Evolutionary conservation across 37 sponge, comb jelly and placozoan species (phyloP).

Genomic region (Crambe crambe): DNA sequence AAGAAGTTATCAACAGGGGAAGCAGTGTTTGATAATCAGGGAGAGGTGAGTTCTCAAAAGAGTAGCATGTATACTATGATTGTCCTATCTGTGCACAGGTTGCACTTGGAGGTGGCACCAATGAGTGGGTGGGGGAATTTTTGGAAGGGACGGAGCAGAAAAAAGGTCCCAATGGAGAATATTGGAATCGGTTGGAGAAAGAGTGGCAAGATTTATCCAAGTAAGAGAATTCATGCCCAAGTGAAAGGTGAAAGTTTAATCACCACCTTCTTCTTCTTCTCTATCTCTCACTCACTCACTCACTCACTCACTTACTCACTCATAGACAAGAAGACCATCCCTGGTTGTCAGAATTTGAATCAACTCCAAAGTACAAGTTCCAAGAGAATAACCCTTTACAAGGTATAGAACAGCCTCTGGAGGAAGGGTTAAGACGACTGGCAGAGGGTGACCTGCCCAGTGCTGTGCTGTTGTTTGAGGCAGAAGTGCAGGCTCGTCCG

Average conservation of each 20-base stretch:
- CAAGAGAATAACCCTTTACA: constrained; percentile 63
- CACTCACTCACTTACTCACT: no score
- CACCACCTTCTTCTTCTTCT: no score
- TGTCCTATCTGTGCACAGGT: background rate
- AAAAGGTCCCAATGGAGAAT: constrained; percentile 2
- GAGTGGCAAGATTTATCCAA: constrained; percentile 51
- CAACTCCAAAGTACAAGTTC: constrained; percentile 37
- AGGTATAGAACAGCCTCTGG: constrained; percentile 44
- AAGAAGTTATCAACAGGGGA: constrained; percentile 62
- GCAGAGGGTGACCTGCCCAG: constrained; percentile 77
- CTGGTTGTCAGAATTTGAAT: constrained; percentile 51
- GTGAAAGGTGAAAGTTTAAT: no score
- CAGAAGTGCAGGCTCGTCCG: constrained; percentile 57
- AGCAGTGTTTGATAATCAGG: constrained; percentile 32
- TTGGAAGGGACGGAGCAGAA: constrained; percentile 2
- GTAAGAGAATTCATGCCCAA: constrained; percentile 6
- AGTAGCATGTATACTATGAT: background rate
- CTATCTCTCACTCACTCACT: background rate
- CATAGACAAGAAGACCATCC: constrained; percentile 44
- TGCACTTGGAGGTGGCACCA: background rate
- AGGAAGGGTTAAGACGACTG: constrained; percentile 71
- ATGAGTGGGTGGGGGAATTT: constrained; percentile 26
- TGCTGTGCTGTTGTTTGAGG: constrained; percentile 87
- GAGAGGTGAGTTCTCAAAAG: constrained; percentile 13
- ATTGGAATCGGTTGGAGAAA: constrained; percentile 61